These are phyloP conservation scores for Anableps anableps DNA, from an alignment of 2,797 vertebrate genomes.

Conservation along the genomic window DNA sequence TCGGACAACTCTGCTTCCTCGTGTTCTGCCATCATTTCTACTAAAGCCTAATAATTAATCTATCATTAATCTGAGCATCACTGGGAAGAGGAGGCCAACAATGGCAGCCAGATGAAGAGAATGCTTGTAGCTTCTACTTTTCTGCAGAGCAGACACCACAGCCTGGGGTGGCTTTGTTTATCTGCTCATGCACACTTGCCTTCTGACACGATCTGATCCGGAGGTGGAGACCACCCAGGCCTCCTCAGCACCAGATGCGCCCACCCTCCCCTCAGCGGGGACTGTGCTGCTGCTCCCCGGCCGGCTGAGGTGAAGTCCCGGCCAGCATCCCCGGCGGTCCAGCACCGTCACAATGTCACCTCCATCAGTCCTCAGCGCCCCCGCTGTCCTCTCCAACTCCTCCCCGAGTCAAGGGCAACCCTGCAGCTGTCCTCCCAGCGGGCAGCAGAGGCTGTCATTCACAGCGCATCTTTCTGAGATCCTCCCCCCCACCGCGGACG, in stretches of 20 bases:
- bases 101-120: too few species aligned
- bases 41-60: constrained; percentile 1
- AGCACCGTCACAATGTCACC: constrained; percentile 43
- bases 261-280: constrained; percentile 26
- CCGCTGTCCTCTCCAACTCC: constrained; percentile 39
- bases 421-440: constrained; percentile 53
- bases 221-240: constrained; percentile 47
- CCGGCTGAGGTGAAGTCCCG: constrained; percentile 23
- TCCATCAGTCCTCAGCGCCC: constrained; percentile 10
- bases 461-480: neutral
- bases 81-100: too few species aligned
- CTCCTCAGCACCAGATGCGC: constrained; percentile 35
- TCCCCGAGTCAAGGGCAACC: constrained; percentile 71
- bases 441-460: constrained; percentile 29
- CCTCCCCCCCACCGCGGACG: neutral
- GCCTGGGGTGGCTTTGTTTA: constrained; percentile 41
- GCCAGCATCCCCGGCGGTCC: constrained; percentile 53
- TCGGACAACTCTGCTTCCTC: constrained; percentile 68
- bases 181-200: constrained; percentile 56
- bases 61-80: too few species aligned
- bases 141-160: constrained; percentile 54
- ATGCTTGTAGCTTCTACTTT: constrained; percentile 43
- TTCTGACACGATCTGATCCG: constrained; percentile 47
- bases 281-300: constrained; percentile 30
- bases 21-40: constrained; percentile 74